Conservation (phyloP, 2,113 vertebrate species). For the Chroicocephalus ridibundus region DNA sequence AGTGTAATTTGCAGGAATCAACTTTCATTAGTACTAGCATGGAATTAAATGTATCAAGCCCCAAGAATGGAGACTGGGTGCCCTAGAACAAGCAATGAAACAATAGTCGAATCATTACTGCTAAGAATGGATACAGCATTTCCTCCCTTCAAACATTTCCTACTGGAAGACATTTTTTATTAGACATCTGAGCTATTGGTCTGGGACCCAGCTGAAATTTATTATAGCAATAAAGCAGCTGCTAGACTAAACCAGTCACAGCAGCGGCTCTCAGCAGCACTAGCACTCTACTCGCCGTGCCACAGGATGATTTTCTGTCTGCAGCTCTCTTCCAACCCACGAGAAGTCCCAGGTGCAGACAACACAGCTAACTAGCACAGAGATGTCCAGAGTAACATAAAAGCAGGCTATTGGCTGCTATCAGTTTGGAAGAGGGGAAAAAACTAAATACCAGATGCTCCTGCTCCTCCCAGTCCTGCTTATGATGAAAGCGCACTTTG, state of each 20-base stretch:
- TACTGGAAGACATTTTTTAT: not conserved
- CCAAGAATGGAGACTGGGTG: not conserved
- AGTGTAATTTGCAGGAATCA: not conserved
- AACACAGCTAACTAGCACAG: not conserved
- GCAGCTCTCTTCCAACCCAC: not conserved
- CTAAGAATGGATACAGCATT: not conserved
- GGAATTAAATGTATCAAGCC: not conserved
- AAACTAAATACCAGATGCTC: not conserved
- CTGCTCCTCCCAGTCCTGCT: not conserved
- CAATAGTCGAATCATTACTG: not conserved
- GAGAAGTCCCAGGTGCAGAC: not conserved
- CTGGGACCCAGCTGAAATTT: not conserved
- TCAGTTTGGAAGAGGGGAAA: not conserved
- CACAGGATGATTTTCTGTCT: rapidly evolving
- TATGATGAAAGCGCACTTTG: not conserved
- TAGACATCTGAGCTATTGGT: not conserved
- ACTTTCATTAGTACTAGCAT: not conserved
- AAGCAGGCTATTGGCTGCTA: not conserved
- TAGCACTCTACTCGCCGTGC: not conserved
- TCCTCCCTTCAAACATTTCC: not conserved
- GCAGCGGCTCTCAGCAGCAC: not conserved
- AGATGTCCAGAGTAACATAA: not conserved
- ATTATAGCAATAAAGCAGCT: not conserved
- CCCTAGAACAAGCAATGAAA: not conserved
- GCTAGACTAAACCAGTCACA: not conserved